Evolutionary conservation across 2,888 invertebrate genomes (phyloP).

Genomic region (Scaptomyza parva): DNA sequence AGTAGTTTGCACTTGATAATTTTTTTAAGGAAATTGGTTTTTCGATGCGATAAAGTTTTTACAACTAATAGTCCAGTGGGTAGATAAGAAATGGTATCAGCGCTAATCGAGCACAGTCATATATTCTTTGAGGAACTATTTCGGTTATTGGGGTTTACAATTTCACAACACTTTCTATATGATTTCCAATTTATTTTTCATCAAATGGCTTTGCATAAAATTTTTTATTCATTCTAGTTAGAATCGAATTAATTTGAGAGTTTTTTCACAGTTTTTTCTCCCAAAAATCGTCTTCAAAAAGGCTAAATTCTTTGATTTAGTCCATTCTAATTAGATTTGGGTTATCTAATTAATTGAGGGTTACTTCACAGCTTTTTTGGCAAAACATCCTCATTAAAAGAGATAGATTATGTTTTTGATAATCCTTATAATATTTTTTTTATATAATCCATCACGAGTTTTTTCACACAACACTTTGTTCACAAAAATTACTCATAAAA

Average conservation of each 20-base stretch:
- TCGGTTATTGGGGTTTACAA: not conserved
- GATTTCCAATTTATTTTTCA: not conserved
- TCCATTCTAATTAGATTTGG: no score
- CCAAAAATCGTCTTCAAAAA: no score
- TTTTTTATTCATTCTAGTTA: not conserved
- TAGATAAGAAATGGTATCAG: slow-evolving; percentile 26
- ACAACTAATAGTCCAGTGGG: slow-evolving; percentile 3
- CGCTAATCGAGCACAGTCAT: slow-evolving; percentile 4
- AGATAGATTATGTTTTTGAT: not conserved
- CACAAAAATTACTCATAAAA: no score
- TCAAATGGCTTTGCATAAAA: not conserved
- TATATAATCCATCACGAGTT: not conserved
- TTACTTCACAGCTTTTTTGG: no score
- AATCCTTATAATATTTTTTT: not conserved
- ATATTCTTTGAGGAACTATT: not conserved
- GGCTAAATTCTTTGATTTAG: no score
- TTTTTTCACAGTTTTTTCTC: no score
- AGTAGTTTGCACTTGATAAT: not conserved
- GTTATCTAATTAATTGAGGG: no score
- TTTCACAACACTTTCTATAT: not conserved
- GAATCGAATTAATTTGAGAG: no score
- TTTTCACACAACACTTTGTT: slow-evolving; percentile 19
- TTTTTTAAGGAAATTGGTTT: not conserved
- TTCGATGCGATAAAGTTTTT: not conserved
- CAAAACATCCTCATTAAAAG: no score